Evolutionary conservation across 1,140 invertebrate genomes (phyloP).

Genomic region (Notospermus geniculatus): DNA sequence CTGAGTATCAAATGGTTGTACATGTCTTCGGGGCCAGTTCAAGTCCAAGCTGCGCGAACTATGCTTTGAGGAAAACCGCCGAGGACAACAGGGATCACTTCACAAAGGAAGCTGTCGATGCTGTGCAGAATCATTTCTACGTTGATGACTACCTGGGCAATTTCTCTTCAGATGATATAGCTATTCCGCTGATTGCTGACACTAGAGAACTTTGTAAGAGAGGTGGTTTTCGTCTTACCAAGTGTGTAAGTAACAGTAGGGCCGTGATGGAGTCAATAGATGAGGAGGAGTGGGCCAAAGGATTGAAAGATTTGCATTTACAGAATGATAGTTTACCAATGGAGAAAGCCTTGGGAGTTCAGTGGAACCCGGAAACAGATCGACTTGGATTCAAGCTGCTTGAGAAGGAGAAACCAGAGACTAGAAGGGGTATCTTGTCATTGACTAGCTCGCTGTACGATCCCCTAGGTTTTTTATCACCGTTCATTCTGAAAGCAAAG

Average conservation of each 20-base stretch:
- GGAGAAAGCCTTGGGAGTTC: constrained; percentile 10
- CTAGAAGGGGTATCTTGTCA: constrained; percentile 22
- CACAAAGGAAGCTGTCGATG: neutral
- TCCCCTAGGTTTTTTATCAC: constrained; percentile 31
- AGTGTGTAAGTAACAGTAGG: too few species aligned
- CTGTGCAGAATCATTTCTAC: constrained; percentile 8
- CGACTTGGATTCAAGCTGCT: constrained; percentile 1
- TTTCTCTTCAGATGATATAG: neutral
- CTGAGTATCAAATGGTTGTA: too few species aligned
- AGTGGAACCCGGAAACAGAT: constrained; percentile 14
- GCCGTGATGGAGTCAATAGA: constrained; percentile 5
- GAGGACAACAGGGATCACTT: neutral
- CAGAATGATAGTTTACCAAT: neutral
- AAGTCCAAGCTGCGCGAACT: too few species aligned
- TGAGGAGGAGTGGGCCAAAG: neutral
- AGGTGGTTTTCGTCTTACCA: constrained; percentile 6
- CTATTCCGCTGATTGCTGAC: constrained; percentile 11
- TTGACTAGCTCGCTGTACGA: constrained; percentile 28
- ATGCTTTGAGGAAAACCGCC: too few species aligned
- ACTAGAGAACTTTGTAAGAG: constrained; percentile 14
- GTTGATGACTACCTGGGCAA: constrained; percentile 14
- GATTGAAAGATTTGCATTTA: neutral
- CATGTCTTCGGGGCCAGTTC: too few species aligned
- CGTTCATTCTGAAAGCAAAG: constrained; percentile 18
- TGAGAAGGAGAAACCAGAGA: neutral